Evolutionary conservation across 2,888 invertebrate species (phyloP), one percentile per base, ranked within the genome.

Genomic region (Drosophila austrosaltans): DNA sequence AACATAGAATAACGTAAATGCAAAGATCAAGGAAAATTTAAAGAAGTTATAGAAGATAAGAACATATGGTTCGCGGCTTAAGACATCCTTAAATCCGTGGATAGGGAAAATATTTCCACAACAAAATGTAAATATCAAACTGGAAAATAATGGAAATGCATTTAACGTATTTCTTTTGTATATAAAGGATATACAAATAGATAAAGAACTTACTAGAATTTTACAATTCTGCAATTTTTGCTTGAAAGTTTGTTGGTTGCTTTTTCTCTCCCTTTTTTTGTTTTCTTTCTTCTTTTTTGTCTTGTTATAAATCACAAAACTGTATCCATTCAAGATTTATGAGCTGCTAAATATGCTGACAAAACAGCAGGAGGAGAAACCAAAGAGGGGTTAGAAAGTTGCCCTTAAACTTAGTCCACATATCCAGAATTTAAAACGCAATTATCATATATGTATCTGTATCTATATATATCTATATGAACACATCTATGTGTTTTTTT

Each of bases 301-400:
- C 64, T 77, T 42, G 75, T 62, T 74, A 89, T 90, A 89, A 90
- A 86, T 90, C 89, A 86, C 76, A 72, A 69, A 66, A 75, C 60
- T 79, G 68, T 72, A 83, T 75, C 85, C 87, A 79, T 83, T 58
- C 63, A 86, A 88, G 91, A 90, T 90, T 90, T 90, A 90, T 89
- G 90, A 81, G 88, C 87, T 91, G 91, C 77, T 85, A 90, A 90
- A 90, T 82, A 75, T 78, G 76, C 75, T 69, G 54, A 57, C 58
- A 56, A 71, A 66, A 65, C 61, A 63, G 67, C 61, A 12, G 75
- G 32, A 61, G 54, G 5, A n/a, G 12, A 28, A 2, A n/a, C 39
- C 39, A 39, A 25, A 59, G 54, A 48, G 39, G 30, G 48, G 53
- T 44, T 61, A 57, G 71, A 53, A 54, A 60, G 39, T 54, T 12